A percentile compares a stretch with the other conserved stretches of the same genome.
Conservation (phyloP, 2,797 vertebrate genomes). For the Ataeniobius toweri region DNA sequence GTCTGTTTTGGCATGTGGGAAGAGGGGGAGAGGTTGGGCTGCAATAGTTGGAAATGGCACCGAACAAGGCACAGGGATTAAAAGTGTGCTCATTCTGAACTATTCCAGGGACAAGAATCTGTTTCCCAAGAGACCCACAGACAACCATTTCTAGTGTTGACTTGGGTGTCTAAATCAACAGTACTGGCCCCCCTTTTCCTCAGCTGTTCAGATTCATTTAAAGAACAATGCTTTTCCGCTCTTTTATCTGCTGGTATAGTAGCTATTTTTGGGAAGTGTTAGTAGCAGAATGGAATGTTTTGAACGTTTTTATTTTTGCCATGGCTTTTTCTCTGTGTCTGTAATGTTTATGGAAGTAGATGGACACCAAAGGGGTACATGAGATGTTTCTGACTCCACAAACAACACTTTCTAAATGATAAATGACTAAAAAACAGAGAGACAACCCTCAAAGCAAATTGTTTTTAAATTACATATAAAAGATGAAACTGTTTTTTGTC, state of each 20-base stretch:
- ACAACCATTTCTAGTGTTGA: conserved; percentile 66
- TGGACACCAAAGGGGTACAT: conserved; percentile 23
- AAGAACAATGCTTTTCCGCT: conserved; percentile 78
- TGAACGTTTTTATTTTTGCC: conserved; percentile 45
- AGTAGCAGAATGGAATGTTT: conserved; percentile 60
- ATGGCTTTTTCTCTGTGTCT: conserved; percentile 64
- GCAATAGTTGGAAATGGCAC: conserved; percentile 60
- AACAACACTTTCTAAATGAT: neutral
- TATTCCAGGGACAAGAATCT: conserved; percentile 84
- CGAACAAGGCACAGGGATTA: conserved; percentile 75
- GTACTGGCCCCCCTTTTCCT: conserved; percentile 43
- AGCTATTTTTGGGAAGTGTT: conserved; percentile 70
- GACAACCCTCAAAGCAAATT: neutral
- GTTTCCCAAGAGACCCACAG: conserved; percentile 66
- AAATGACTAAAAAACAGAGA: neutral
- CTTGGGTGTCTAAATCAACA: conserved; percentile 67
- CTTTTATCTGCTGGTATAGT: conserved; percentile 65
- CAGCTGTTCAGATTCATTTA: conserved; percentile 78
- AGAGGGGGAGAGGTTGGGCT: conserved; percentile 21
- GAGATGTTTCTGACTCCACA: neutral
- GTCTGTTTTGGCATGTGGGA: conserved; percentile 45
- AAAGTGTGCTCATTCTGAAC: conserved; percentile 84
- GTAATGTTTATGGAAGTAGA: conserved; percentile 53
- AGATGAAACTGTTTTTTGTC: no score
- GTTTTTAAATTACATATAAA: no score